Evolutionary conservation across 2,113 vertebrate species (phyloP), one percentile per base, ranked within the genome.

Genomic region (Turdus rufiventris): DNA sequence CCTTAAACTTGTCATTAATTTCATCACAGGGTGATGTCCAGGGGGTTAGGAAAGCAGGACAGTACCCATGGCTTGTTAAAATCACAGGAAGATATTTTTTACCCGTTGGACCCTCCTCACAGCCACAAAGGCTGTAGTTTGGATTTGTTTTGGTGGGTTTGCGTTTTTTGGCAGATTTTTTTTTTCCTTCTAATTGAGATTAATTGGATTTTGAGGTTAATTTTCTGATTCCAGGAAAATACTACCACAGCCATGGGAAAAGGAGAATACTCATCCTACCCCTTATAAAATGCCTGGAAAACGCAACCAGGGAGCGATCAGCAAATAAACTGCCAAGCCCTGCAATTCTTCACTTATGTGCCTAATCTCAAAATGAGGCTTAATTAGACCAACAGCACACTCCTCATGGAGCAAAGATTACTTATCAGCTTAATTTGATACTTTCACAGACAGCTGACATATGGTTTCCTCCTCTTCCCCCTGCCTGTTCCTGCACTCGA

Each of bases 391-490:
- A 89, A 47, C 78, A 83, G 56, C 67, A 70, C 36, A 60, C 58
- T 95, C 65, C 60, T 91, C 3, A 0, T 18, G 1, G 36, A 83
- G 81, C 71, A 94, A 85, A 82, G 58, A 77, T 94, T 76, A 76
- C 50, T 91, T 78, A 68, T 54, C 91, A 92, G 38, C 47, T 82
- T 93, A 87, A 88, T 89, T 66, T 40, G 74, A 76, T 82, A 43
- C 71, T 88, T 94, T 73, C 76, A 76, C 66, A 66, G 77, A 77
- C 74, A 95, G 58, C 47, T 92, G 87, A 89, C 89, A 85, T 79
- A 82, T 15, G 83, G 57, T 85, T 88, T 80, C 50, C 56, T 88
- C 58, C 62, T 89, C 62, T 96, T 89, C 47, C 26, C 57, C 56
- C 26, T 85, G 74, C 45, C 67, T 51, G 29, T 81, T 84, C 61